phyloP scores from a whole-genome alignment of 1,140 invertebrate species.

The Pogonomyrmex barbatus region DNA sequence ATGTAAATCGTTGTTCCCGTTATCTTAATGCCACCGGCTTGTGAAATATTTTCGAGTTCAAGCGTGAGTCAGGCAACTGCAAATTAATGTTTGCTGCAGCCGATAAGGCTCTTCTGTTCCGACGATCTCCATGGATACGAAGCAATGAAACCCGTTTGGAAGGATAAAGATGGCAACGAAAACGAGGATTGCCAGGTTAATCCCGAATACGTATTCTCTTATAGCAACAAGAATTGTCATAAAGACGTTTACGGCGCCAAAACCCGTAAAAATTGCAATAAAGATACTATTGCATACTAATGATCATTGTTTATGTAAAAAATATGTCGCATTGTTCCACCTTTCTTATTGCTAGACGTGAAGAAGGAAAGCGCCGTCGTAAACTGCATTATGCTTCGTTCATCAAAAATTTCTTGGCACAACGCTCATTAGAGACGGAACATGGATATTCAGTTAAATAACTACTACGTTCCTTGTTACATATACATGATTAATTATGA shows the following conservation, averaged over 20 bases:
- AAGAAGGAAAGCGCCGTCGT: not conserved
- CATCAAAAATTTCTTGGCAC: not conserved
- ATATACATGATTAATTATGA: not conserved
- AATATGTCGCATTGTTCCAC: conserved; percentile 38
- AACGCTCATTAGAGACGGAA: not conserved
- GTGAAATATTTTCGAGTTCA: conserved; percentile 21
- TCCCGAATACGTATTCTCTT: conserved; percentile 31
- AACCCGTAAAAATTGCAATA: conserved; percentile 40
- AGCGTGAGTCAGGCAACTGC: conserved; percentile 12
- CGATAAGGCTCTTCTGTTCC: conserved; percentile 14
- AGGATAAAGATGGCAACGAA: conserved; percentile 29
- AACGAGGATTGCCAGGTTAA: conserved; percentile 54
- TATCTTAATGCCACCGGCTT: conserved; percentile 31
- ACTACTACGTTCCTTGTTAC: not conserved
- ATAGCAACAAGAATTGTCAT: conserved; percentile 24
- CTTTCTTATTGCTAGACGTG: not conserved
- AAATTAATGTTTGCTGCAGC: conserved; percentile 25
- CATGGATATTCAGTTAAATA: too few relatives aligned
- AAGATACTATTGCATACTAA: conserved; percentile 39
- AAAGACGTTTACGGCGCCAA: not conserved
- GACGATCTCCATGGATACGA: not conserved
- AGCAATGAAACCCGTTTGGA: conserved; percentile 22
- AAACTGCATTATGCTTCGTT: not conserved
- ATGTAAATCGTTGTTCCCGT: conserved; percentile 16
- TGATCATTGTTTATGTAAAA: conserved; percentile 8